phyloP scores from a whole-genome alignment of 2,888 invertebrate species.

The Loripinus fragilis region DNA sequence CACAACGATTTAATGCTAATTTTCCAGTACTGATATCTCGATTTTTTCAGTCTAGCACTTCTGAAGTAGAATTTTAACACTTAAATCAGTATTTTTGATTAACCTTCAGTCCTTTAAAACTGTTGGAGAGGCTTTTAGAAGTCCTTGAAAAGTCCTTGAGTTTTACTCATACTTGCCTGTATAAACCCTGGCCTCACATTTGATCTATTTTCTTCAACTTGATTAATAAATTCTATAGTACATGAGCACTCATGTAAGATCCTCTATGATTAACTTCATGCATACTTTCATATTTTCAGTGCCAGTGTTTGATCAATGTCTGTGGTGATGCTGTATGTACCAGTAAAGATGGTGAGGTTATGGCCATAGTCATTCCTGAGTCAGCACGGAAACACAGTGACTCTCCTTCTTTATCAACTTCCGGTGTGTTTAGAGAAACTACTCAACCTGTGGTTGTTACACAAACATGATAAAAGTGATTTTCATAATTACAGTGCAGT shows the following conservation, averaged over 20 bases:
- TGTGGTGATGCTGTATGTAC: slow-evolving; percentile 94
- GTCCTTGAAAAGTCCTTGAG: too few species aligned
- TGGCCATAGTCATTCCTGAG: slow-evolving; percentile 54
- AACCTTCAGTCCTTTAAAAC: too few species aligned
- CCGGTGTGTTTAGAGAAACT: slow-evolving; percentile 3
- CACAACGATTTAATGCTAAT: too few species aligned
- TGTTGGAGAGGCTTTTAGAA: too few species aligned
- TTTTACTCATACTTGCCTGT: too few species aligned
- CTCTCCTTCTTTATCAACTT: slow-evolving; percentile 41
- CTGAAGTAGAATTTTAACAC: too few species aligned
- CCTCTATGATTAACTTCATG: not conserved
- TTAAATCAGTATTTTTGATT: too few species aligned
- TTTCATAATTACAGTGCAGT: too few species aligned
- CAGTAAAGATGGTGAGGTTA: slow-evolving; percentile 64
- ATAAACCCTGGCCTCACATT: too few species aligned
- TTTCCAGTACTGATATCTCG: not conserved
- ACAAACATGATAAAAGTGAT: not conserved
- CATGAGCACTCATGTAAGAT: too few species aligned
- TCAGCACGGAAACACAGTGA: slow-evolving; percentile 60
- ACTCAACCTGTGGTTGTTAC: not conserved
- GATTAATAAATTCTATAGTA: too few species aligned
- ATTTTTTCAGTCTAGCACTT: not conserved
- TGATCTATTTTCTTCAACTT: too few species aligned
- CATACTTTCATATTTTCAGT: slow-evolving; percentile 88
- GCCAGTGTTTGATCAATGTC: slow-evolving; percentile 97